Evolutionary conservation across 2,113 vertebrate genomes (phyloP).

Genomic region (Cervus canadensis): DNA sequence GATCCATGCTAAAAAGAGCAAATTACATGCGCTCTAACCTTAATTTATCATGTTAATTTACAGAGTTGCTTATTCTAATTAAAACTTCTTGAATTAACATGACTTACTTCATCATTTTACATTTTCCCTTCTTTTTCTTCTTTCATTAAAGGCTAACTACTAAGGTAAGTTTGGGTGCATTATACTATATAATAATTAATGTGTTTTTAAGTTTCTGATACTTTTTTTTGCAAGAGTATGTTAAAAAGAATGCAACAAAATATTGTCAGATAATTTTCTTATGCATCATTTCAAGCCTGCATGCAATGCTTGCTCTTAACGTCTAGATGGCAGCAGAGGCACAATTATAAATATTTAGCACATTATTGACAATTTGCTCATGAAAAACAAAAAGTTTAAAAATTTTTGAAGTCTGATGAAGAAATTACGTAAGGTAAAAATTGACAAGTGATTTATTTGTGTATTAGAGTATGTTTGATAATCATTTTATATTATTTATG

Average conservation of each 20-base stretch:
- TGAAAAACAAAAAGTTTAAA: not conserved
- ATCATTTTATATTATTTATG: not conserved
- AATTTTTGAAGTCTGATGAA: conserved; percentile 9
- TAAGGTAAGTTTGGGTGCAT: not conserved
- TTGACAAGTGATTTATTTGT: not conserved
- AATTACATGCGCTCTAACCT: not conserved
- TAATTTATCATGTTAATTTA: not conserved
- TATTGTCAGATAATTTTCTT: not conserved
- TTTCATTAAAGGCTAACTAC: not conserved
- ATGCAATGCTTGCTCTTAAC: conserved; percentile 50
- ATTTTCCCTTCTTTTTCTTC: not conserved
- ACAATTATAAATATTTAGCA: not conserved
- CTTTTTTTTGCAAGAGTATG: not conserved
- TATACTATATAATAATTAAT: not conserved
- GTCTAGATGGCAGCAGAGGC: conserved; percentile 84
- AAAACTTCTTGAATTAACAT: not conserved
- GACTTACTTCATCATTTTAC: not conserved
- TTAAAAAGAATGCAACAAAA: not conserved
- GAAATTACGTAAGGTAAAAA: not conserved
- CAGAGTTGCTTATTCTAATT: not conserved
- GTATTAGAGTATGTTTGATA: not conserved
- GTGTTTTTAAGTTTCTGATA: not conserved
- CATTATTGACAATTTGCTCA: not conserved
- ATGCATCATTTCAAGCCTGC: not conserved
- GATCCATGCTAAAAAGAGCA: not conserved